Evolutionary conservation across 2,797 vertebrate genomes (phyloP), one percentile per base, ranked within the genome.

Genomic region (Liparis tanakae): DNA sequence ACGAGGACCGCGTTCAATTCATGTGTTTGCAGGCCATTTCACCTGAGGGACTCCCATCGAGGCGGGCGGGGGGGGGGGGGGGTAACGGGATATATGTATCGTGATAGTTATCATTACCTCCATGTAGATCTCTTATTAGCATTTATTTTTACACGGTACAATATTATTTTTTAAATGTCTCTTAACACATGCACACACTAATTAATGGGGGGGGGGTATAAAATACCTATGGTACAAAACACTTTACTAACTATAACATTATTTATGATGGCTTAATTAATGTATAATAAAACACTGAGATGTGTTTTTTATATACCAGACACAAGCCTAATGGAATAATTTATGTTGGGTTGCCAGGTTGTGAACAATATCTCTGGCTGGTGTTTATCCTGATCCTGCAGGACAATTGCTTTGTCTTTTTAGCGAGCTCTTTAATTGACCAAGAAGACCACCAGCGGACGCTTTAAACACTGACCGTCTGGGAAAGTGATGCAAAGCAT

Each of bases 11-110:
- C 87, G 90, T 85, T 95, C 85, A 94, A 94, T 95, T 91, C 94
- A 91, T 94, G 93, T 96, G 96, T 96, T 95, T 96, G 94, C 95
- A 94, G 95, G 95, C 94, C 92, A 82, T 92, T 95, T 95, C 92
- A 96, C 96, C 95, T 96, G 95, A 90, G 91, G 51, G 56, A 50
- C 72, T 92, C 94, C 94, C 93, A 94, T 30, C 25, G 25, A 91
- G 92, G 88, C 84, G 87, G 25, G 25, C 2, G 25, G 25, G 25
- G 25, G 25, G 25, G 25, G 25, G 25, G 25, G 51, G 25, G 33
- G 2, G 1, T 5, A 13, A 22, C 34, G 39, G 14, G 20, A 5
- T 1, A n/a, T 9, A 63, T 33, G 56, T 18, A 15, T 12, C 17
- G 7, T 4, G 3, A 58, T 46, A 1, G 63, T 53, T 18, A 15